Base-by-base conservation (phyloP, 1,140 invertebrate genomes). In the Macrobrachium nipponense region DNA sequence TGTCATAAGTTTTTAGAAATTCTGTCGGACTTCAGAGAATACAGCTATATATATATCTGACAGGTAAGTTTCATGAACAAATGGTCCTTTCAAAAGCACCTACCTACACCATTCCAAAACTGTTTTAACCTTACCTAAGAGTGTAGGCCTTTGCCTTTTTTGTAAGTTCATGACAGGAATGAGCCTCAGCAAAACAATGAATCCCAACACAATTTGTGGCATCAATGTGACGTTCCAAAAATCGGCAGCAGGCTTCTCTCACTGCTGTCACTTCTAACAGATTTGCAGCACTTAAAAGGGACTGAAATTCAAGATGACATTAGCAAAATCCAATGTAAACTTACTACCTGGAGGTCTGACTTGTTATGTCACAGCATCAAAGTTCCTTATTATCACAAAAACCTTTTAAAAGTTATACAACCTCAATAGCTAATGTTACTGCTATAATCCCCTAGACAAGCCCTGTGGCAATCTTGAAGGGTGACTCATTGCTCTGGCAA, bases 231-330 rank as follows among this genome's bases (percentile, higher is more conserved):
- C 91, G 90, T 88, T 93, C 92, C 43, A 94, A 89, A 88, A 93
- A 93, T 20, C 90, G 88, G 86, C 93, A 93, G 86, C 93, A 93
- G 0, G 93, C 91, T 91, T 93, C 91, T 90, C 92, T 84, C 88
- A 93, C 90, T 89, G 91, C 90, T 88, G 77, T 80, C 14, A 94
- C 90, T 89, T 94, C 93, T 61, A 94, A 91, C 10, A 94, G 90
- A 89, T 94, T 94, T 3, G 93, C 91, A 51, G 93, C 93, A n/a
- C 93, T 93, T 11, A 94, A 89, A 8, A 94, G 90, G 86, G 89
- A 89, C 88, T 91, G 76, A 15, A 68, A 82, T 51, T 1, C 11
- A 51, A 11, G 20, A 36, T 64, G 14, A 8, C 11, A 60, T 36
- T n/a, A 43, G 15, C 5, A 11, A 27, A 17, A 61, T 18, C 8